Base-by-base conservation (phyloP, 2,797 vertebrate genomes). In the Trachurus trachurus region DNA sequence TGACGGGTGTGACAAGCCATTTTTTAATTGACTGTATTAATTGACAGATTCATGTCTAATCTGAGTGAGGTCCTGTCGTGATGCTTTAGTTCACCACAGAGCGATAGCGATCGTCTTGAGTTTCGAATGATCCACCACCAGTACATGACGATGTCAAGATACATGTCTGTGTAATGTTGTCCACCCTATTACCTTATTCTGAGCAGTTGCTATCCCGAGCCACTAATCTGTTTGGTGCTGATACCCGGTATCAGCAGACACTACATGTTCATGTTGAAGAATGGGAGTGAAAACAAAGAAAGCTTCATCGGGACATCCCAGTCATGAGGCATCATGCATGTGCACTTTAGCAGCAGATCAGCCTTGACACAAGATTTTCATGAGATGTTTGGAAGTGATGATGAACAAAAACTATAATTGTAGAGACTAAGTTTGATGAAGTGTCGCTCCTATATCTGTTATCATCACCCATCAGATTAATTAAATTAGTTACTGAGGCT, bases 271-370 rank as follows among this genome's bases (percentile, higher is more conserved):
- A 58, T 71, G 31, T 17, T 9, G 16, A 21, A 6, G 17, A 17
- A 13, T 47, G 9, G 9, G 19, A 61, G 40, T 44, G 5, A 7
- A 44, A 53, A 62, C 39, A 61, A 68, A 61, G 17, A 39, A 53
- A 62, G 40, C 0, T 57, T 53, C 19, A 53, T 42, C 22, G 15
- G 11, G 4, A n/a, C 31, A 7, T 61, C 5, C 0, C 53, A 57
- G 61, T 66, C 70, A 77, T 53, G 29, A 45, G 68, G 17, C 19
- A 34, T 49, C 22, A 34, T 49, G 17, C 54, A 69, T 71, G n/a
- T 53, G 54, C 0, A 0, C 29, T 56, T 9, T 47, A 22, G 53
- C 49, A 47, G 8, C 56, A 50, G 50, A 16, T 70, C 60, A 47
- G 47, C 17, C 2, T 9, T 56, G 34, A 21, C 47, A 54, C 19